Percentiles rank a stretch among this genome's conserved stretches.
Conservation (phyloP, 2,113 vertebrate species). For the Salminus brasiliensis region DNA sequence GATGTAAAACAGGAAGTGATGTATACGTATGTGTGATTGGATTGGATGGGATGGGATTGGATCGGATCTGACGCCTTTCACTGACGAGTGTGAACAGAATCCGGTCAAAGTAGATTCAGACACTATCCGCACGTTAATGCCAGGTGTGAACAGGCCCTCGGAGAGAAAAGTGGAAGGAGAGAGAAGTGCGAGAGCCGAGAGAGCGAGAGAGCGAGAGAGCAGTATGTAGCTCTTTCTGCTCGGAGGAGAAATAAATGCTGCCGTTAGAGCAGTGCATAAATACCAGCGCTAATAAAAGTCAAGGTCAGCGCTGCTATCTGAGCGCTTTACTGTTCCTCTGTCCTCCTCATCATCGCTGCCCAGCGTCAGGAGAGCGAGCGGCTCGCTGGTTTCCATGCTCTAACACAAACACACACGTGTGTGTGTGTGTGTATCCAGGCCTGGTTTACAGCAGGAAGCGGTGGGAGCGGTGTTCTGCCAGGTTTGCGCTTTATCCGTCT, state of each 20-base stretch:
- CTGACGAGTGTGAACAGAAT: too few species aligned
- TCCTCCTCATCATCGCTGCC: slow-evolving; percentile 61
- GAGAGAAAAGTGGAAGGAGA: neutral
- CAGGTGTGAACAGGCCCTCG: neutral
- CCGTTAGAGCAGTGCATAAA: slow-evolving; percentile 48
- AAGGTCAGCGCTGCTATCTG: slow-evolving; percentile 42
- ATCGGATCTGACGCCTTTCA: too few species aligned
- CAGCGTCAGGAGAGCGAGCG: neutral
- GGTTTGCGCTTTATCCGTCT: slow-evolving; percentile 22
- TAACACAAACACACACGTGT: slow-evolving; percentile 35
- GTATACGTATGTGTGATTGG: too few species aligned
- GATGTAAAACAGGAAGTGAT: too few species aligned
- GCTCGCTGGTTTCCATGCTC: neutral
- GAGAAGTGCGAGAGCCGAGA: slow-evolving; percentile 9
- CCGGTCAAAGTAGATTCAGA: too few species aligned
- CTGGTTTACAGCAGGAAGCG: slow-evolving; percentile 50
- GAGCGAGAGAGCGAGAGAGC: slow-evolving; percentile 25
- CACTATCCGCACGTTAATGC: too few species aligned
- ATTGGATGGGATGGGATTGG: too few species aligned
- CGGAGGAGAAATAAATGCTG: slow-evolving; percentile 34
- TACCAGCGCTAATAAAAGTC: slow-evolving; percentile 50
- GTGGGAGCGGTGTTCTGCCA: slow-evolving; percentile 50
- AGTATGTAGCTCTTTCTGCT: slow-evolving; percentile 14
- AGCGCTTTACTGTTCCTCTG: slow-evolving; percentile 40
- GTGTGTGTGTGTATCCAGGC: slow-evolving; percentile 34